A percentile compares a stretch with the other conserved stretches of the same genome.
phyloP scores from a whole-genome alignment of 2,888 invertebrate species.

The Zeuzera pyrina region DNA sequence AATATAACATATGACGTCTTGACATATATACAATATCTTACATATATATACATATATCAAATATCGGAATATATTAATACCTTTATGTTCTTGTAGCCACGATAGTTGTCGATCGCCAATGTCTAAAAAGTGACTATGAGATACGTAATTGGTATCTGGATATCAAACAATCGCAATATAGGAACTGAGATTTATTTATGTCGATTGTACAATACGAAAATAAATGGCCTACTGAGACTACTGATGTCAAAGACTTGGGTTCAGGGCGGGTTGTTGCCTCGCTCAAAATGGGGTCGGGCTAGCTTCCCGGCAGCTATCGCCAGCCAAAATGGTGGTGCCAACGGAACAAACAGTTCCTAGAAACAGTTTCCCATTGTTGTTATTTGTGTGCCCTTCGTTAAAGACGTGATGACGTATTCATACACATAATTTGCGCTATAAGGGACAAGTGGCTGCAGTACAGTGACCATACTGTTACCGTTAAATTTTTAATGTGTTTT shows the following conservation, averaged over 20 bases:
- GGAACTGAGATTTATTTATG: constrained; percentile 45
- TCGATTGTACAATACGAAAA: constrained; percentile 36
- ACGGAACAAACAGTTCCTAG: constrained; percentile 6
- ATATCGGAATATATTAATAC: too few species aligned
- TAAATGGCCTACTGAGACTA: constrained; percentile 44
- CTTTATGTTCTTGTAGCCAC: too few species aligned
- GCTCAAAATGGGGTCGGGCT: constrained; percentile 34
- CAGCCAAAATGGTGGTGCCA: constrained; percentile 21
- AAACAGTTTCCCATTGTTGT: not conserved
- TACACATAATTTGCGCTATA: constrained; percentile 16
- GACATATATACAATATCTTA: too few species aligned
- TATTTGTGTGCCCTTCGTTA: too few species aligned
- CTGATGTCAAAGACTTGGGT: constrained; percentile 47
- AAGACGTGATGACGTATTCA: not conserved
- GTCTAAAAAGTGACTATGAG: constrained; percentile 1
- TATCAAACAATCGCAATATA: constrained; percentile 35
- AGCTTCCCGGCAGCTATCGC: constrained; percentile 13
- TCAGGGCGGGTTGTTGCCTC: constrained; percentile 43
- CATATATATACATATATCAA: too few species aligned
- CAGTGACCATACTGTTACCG: too few species aligned
- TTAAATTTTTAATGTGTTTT: too few species aligned
- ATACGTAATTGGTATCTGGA: constrained; percentile 6
- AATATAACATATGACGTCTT: too few species aligned
- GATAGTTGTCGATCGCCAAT: too few species aligned
- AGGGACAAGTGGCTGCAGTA: constrained; percentile 14